A percentile compares a stretch with the other conserved stretches of the same genome.
Evolutionary conservation across 1,140 invertebrate genomes (phyloP).

Genomic region (Amphibalanus amphitrite): DNA sequence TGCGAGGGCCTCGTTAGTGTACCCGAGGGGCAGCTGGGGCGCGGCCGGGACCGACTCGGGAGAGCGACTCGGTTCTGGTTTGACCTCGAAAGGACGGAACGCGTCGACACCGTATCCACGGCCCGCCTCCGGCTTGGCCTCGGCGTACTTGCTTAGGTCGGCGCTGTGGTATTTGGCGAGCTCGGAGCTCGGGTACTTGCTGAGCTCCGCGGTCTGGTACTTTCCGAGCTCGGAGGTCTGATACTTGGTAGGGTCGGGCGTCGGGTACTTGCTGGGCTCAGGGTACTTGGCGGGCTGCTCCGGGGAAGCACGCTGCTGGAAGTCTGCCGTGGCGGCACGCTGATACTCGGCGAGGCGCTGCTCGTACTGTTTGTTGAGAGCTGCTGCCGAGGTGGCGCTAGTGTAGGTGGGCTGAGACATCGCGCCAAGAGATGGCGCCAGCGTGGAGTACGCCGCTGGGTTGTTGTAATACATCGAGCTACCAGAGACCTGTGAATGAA

Average conservation of each 20-base stretch:
- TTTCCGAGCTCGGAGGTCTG: background rate
- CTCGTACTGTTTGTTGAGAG: background rate
- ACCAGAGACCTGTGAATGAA: background rate
- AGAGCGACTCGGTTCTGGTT: background rate
- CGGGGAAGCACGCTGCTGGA: no score
- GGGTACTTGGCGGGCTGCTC: background rate
- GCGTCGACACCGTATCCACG: background rate
- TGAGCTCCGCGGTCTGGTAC: no score
- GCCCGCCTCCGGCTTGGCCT: background rate
- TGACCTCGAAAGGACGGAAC: background rate
- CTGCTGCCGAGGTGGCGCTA: background rate
- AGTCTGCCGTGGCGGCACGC: background rate
- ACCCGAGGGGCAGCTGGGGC: background rate
- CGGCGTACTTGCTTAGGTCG: background rate
- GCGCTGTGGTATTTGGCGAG: background rate
- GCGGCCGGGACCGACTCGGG: background rate
- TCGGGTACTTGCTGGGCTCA: background rate
- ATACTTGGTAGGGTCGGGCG: background rate
- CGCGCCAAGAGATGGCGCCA: conserved; percentile 3
- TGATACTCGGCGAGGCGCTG: background rate
- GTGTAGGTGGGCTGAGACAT: background rate
- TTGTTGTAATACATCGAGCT: background rate
- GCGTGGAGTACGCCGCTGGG: background rate
- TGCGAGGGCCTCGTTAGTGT: background rate
- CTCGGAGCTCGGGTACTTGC: no score